Base-by-base conservation (phyloP, 1,140 invertebrate genomes). In the Zeugodacus cucurbitae region DNA sequence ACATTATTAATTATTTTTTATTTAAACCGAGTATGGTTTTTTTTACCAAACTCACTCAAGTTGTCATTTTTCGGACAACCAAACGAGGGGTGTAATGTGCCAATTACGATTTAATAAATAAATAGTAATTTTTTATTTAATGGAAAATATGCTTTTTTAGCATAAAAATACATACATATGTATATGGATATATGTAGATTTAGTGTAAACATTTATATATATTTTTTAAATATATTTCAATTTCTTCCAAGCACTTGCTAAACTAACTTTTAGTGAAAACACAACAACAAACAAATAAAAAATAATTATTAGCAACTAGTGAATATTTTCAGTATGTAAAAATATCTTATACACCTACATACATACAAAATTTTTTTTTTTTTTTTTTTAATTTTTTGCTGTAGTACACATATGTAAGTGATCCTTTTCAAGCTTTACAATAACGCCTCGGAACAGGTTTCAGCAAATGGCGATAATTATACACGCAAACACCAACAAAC, bases 391-490 rank as follows among this genome's bases (percentile, higher is more conserved):
- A 14, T 54, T 7, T 54, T 62, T 62, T 62, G 58, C n/a, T 62
- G 64, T 74, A 74, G 26, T 26, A 14, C 58, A 62, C n/a, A 22
- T 74, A 74, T 41, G 34, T 74, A 74, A 74, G 34, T 74, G 67
- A 74, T 34, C 67, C 67, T 74, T 74, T 78, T 82, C 48, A 82
- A 82, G 74, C 74, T 82, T 82, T 82, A 82, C 74, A 82, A 82
- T 48, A 82, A 48, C 41, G 74, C 74, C 74, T 48, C 74, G 74
- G 74, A 82, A 82, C 74, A 82, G 74, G 74, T 82, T 82, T 82
- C 74, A 82, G 74, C 74, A 48, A 48, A 82, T 26, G 41, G 41
- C 74, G 74, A 48, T 20, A 44, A 37, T 17, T 20, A 37, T 22
- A 74, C 70, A 74, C 70, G 41, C 70, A 22, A 3, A 41, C 32